These are phyloP conservation scores for Chloroceryle aenea DNA, from an alignment of 2,113 vertebrate genomes.

Conservation along the genomic window DNA sequence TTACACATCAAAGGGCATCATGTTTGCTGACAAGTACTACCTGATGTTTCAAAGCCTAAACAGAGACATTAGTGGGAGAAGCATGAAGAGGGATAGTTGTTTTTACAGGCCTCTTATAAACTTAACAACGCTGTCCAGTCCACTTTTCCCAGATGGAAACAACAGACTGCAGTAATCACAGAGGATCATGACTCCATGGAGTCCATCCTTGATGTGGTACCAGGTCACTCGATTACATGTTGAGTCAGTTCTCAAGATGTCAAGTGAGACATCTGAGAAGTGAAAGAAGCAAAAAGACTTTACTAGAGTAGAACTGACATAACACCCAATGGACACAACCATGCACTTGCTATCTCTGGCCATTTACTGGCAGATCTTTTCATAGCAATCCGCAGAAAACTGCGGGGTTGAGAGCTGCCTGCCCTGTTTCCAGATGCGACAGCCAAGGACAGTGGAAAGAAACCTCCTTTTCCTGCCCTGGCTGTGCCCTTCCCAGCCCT, in stretches of 20 bases:
- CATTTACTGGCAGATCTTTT: slow-evolving; percentile 73
- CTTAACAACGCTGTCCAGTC: slow-evolving; percentile 57
- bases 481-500: not conserved
- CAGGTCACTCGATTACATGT: slow-evolving; percentile 60
- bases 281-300: not conserved
- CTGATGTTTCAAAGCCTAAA: not conserved
- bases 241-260: not conserved
- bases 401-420: fast-evolving
- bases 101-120: slow-evolving; percentile 55
- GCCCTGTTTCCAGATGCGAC: too few relatives aligned
- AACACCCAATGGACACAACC: slow-evolving; percentile 81
- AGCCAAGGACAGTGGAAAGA: not conserved
- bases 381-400: slow-evolving; percentile 67
- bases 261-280: too few relatives aligned
- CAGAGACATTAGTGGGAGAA: not conserved
- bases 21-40: not conserved
- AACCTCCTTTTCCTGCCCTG: not conserved
- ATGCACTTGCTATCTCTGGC: slow-evolving; percentile 68
- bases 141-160: slow-evolving; percentile 64
- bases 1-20: not conserved
- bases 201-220: slow-evolving; percentile 78
- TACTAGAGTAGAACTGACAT: fast-evolving
- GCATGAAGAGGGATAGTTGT: not conserved
- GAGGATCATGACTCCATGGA: slow-evolving; percentile 77
- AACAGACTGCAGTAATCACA: slow-evolving; percentile 37